Percentiles rank a stretch among this genome's conserved stretches.
These are phyloP conservation scores for Chiloscyllium plagiosum DNA, from an alignment of 2,113 vertebrate genomes.

Conservation along the genomic window DNA sequence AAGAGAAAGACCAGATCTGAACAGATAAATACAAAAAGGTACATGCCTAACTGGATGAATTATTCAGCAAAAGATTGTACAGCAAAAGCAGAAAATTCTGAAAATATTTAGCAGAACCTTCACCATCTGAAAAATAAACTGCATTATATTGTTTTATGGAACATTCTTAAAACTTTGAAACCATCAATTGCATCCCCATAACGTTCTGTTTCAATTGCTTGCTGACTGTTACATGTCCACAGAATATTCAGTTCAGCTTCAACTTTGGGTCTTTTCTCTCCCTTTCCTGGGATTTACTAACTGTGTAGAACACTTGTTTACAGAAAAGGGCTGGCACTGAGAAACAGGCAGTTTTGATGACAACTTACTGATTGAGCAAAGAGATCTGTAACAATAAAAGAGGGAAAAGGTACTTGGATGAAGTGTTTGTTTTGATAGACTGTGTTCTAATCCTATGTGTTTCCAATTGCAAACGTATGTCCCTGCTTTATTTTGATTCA, in stretches of 20 bases:
- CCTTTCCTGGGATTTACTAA: neutral
- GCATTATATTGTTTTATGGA: neutral
- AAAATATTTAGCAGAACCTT: neutral
- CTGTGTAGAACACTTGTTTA: neutral
- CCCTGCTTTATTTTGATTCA: conserved; percentile 15
- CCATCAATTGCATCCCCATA: neutral
- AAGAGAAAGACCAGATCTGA: neutral
- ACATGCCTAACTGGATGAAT: neutral
- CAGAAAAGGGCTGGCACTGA: neutral
- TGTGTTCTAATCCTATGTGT: neutral
- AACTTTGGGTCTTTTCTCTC: neutral
- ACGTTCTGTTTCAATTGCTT: neutral
- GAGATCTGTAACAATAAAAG: neutral
- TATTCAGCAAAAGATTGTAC: neutral
- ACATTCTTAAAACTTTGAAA: neutral
- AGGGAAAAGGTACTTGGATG: neutral
- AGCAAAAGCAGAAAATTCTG: neutral
- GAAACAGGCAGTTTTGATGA: neutral
- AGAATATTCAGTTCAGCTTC: neutral
- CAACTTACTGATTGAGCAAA: neutral
- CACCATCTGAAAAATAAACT: neutral
- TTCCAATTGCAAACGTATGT: neutral
- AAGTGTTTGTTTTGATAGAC: conserved; percentile 23
- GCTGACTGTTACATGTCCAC: neutral
- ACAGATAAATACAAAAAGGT: neutral